These are phyloP conservation scores for Distichodus sexfasciatus DNA, from an alignment of 2,797 vertebrate genomes.

Conservation along the genomic window DNA sequence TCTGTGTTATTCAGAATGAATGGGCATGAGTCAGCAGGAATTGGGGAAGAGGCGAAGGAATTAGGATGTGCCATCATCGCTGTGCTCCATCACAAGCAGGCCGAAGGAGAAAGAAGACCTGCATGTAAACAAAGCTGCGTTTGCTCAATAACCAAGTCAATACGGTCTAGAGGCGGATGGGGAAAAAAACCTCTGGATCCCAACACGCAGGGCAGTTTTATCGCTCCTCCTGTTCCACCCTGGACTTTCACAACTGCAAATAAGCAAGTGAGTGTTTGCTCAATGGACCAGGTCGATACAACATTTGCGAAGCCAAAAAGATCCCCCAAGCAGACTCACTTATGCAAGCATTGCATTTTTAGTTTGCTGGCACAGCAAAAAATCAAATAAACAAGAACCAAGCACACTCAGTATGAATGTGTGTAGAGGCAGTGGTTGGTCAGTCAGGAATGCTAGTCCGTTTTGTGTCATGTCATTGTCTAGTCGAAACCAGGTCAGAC, in stretches of 20 bases:
- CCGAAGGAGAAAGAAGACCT: neutral
- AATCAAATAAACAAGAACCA: too few relatives aligned
- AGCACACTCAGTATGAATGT: too few relatives aligned
- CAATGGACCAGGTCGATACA: neutral
- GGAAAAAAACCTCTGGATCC: neutral
- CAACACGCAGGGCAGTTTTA: neutral
- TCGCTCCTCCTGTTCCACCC: neutral
- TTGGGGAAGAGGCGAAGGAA: constrained; percentile 14
- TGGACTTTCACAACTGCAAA: neutral
- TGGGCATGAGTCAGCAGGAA: constrained; percentile 38
- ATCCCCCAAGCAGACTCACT: neutral
- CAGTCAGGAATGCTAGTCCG: neutral
- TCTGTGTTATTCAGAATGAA: constrained; percentile 13
- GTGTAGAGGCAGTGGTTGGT: neutral
- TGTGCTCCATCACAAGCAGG: neutral
- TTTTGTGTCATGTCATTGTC: neutral
- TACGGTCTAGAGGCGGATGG: neutral
- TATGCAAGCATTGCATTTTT: too few relatives aligned
- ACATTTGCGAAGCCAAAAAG: neutral
- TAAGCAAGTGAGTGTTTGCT: neutral
- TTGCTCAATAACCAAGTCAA: neutral
- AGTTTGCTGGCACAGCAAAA: neutral
- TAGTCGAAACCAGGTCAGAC: neutral
- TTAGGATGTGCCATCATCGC: constrained; percentile 1
- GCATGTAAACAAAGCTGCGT: neutral